Evolutionary conservation across 1,140 invertebrate genomes (phyloP).

Genomic region (Heterodera schachtii): DNA sequence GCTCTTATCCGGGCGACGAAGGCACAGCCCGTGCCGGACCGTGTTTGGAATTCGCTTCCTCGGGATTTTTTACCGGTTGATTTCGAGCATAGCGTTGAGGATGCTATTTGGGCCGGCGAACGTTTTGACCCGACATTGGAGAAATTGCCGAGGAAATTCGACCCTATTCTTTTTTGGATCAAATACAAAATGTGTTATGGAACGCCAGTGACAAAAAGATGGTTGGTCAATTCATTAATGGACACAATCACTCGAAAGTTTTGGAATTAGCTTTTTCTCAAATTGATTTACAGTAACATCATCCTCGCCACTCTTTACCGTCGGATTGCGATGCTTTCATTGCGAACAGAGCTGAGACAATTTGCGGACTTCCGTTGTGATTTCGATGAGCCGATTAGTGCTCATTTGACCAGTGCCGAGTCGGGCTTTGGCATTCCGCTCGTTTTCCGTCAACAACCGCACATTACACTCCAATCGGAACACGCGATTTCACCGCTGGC

Average conservation of each 20-base stretch:
- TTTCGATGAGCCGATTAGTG: constrained; percentile 52
- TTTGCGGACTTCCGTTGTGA: constrained; percentile 51
- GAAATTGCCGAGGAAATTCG: constrained; percentile 51
- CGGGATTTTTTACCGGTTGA: constrained; percentile 29
- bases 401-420: constrained; percentile 23
- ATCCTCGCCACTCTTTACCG: constrained; percentile 55
- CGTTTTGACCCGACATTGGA: constrained; percentile 63
- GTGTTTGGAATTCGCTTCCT: constrained; percentile 23
- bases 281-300: constrained; percentile 53
- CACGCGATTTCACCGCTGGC: constrained; percentile 42
- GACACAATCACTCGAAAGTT: no score
- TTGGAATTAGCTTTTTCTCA: no score
- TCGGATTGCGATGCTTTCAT: constrained; percentile 34
- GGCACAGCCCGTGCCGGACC: constrained; percentile 33
- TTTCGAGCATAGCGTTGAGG: constrained; percentile 46
- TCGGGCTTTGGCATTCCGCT: constrained; percentile 39
- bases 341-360: constrained; percentile 20
- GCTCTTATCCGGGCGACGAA: constrained; percentile 47
- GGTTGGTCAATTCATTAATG: no score
- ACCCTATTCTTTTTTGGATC: constrained; percentile 63
- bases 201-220: constrained; percentile 58
- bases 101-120: constrained; percentile 61
- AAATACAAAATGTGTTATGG: constrained; percentile 49
- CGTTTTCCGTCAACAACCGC: constrained; percentile 57
- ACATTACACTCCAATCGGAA: constrained; percentile 52